phyloP scores from a whole-genome alignment of 2,113 vertebrate genomes.

The Blennius ocellaris region DNA sequence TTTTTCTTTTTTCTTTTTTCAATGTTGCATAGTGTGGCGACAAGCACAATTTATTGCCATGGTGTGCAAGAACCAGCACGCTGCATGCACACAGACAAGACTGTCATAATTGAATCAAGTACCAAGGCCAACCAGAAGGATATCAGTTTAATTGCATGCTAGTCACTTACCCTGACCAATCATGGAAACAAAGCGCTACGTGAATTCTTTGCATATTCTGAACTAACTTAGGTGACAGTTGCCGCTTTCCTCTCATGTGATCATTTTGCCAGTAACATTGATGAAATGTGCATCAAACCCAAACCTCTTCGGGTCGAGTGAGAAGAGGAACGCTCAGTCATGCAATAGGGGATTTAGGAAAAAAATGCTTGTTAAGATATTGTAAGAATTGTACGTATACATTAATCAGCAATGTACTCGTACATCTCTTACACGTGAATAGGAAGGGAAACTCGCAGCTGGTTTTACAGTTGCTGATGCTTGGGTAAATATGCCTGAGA shows the following conservation, averaged over 20 bases:
- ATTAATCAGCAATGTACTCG: slow-evolving; percentile 15
- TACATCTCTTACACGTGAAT: slow-evolving; percentile 42
- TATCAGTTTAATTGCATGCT: slow-evolving; percentile 71
- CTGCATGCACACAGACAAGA: slow-evolving; percentile 31
- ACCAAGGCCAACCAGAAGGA: slow-evolving; percentile 76
- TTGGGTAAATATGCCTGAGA: slow-evolving; percentile 17
- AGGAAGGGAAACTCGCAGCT: slow-evolving; percentile 14
- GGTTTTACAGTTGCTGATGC: slow-evolving; percentile 43
- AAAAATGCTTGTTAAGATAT: slow-evolving; percentile 23
- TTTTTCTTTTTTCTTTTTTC: slow-evolving; percentile 40
- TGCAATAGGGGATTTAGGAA: slow-evolving; percentile 33
- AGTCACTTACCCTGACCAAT: slow-evolving; percentile 90
- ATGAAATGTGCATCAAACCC: slow-evolving; percentile 73
- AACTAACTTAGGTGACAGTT: slow-evolving; percentile 99
- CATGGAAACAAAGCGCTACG: slow-evolving; percentile 71
- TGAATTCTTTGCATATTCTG: slow-evolving; percentile 95
- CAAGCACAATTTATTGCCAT: slow-evolving; percentile 46
- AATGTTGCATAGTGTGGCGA: slow-evolving; percentile 9
- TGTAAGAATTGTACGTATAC: slow-evolving; percentile 27
- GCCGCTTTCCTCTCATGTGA: slow-evolving; percentile 85
- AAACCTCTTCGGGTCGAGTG: slow-evolving; percentile 62
- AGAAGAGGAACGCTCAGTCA: slow-evolving; percentile 77
- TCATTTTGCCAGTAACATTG: slow-evolving; percentile 96
- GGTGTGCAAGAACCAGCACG: slow-evolving; percentile 54
- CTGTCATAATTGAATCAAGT: slow-evolving; percentile 43